Evolutionary conservation across 2,888 invertebrate species (phyloP), one percentile per base, ranked within the genome.

Genomic region (Synanthedon vespiformis): DNA sequence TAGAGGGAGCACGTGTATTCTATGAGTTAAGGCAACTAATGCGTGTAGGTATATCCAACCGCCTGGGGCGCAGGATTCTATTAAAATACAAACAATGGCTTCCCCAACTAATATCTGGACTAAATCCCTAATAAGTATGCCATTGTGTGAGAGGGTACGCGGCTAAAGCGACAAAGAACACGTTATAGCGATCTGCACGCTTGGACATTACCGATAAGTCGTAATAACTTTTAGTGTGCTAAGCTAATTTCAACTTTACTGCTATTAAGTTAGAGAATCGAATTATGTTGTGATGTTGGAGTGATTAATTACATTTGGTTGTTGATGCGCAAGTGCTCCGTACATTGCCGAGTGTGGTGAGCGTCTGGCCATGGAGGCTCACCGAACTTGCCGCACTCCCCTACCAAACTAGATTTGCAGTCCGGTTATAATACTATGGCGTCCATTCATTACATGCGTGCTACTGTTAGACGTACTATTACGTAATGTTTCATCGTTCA

Each of bases 71-170:
- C 70, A 68, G 68, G 77, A 86, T 87, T 86, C 85, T 82, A 87
- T 86, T 85, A 85, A 86, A 84, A 80, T 77, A 78, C 84, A 84
- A 86, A 87, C 87, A 86, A 87, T 85, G 70, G 73, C 81, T 82
- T 82, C 87, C 86, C 86, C 83, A 86, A 86, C 86, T 87, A 86
- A 86, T 87, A 87, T 85, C 87, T 85, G 87, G 82, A 86, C 86
- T 86, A 86, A 86, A 86, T 86, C 87, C 86, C 87, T 87, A 86
- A 87, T 87, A 87, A 87, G 87, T 87, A 86, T 85, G 85, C 87
- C 85, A 86, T 86, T 86, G 87, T 85, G 78, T 78, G 86, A 84
- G 85, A 86, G 87, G 80, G 87, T 16, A 84, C 82, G 80, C 74
- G 80, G 80, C 75, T 69, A 70, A 78, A 78, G 75, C 83, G 75